A percentile compares a stretch with the other conserved stretches of the same genome.
Conservation (phyloP, 2,888 invertebrate genomes). For the Lacanobia wlatinum region DNA sequence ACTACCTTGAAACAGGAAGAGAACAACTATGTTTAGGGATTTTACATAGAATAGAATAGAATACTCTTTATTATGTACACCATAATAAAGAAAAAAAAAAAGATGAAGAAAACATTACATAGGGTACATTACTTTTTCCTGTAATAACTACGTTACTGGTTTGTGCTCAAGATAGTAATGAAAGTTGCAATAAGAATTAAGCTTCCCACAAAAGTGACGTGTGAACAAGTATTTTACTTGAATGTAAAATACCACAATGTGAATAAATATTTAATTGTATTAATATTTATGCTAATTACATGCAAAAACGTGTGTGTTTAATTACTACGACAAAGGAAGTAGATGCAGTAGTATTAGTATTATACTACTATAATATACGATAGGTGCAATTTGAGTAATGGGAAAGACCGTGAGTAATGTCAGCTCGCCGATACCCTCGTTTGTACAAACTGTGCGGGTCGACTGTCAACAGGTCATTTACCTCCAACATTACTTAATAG, state of each 20-base stretch:
- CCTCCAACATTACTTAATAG: conserved; percentile 66
- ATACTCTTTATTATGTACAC: too few species aligned
- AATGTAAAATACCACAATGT: conserved; percentile 12
- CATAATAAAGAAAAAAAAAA: too few species aligned
- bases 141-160: not conserved
- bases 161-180: not conserved
- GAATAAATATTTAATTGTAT: not conserved
- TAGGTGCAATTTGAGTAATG: conserved; percentile 59
- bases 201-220: not conserved
- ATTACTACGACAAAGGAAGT: conserved; percentile 33
- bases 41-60: too few species aligned
- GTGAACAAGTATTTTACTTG: not conserved
- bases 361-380: not conserved
- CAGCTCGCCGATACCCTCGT: conserved; percentile 51
- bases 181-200: not conserved
- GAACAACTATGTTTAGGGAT: not conserved
- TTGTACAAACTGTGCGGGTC: conserved; percentile 48
- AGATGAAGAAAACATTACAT: too few species aligned
- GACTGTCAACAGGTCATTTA: conserved; percentile 67
- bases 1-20: not conserved
- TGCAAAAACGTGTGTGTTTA: conserved; percentile 28
- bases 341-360: conserved; percentile 16
- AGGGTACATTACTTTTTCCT: too few species aligned
- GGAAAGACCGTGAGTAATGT: conserved; percentile 65
- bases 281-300: conserved; percentile 13